Conservation (phyloP, 2,113 vertebrate genomes). For the Ptilonorhynchus violaceus region DNA sequence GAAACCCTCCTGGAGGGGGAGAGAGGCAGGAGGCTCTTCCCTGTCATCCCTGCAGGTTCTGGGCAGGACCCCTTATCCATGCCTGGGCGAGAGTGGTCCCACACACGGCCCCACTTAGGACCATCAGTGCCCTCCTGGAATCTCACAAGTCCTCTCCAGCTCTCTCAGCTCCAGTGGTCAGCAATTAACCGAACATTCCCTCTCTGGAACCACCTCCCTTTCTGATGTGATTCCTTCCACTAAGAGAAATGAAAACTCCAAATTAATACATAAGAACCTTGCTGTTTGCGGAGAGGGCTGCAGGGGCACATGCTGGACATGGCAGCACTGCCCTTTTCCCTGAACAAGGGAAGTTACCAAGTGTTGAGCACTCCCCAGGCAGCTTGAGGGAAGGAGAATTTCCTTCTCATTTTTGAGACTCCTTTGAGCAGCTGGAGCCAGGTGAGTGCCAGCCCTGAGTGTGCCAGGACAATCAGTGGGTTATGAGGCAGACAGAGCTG, state of each 20-base stretch:
- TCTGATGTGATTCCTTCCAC: not conserved
- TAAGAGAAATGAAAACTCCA: not conserved
- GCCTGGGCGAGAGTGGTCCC: not conserved
- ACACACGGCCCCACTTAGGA: fast-evolving
- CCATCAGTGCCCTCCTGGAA: not conserved
- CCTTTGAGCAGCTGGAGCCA: not conserved
- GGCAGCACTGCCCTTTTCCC: not conserved
- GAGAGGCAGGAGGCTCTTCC: too few relatives aligned
- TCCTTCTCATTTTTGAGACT: not conserved
- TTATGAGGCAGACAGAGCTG: not conserved
- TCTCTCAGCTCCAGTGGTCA: not conserved
- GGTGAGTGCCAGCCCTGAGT: not conserved
- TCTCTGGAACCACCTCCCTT: not conserved
- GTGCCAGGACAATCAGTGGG: not conserved
- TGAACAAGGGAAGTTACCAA: not conserved
- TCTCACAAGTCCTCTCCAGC: not conserved
- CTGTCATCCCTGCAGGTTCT: not conserved
- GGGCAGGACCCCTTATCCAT: not conserved
- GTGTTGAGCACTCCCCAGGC: not conserved
- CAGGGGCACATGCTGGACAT: not conserved
- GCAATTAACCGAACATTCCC: too few relatives aligned
- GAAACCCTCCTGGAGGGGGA: not conserved
- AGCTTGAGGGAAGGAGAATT: not conserved
- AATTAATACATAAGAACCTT: not conserved
- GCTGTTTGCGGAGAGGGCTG: not conserved